These are phyloP conservation scores for Caenorhabditis wallacei DNA, from an alignment of 2,888 invertebrate genomes.

Conservation along the genomic window DNA sequence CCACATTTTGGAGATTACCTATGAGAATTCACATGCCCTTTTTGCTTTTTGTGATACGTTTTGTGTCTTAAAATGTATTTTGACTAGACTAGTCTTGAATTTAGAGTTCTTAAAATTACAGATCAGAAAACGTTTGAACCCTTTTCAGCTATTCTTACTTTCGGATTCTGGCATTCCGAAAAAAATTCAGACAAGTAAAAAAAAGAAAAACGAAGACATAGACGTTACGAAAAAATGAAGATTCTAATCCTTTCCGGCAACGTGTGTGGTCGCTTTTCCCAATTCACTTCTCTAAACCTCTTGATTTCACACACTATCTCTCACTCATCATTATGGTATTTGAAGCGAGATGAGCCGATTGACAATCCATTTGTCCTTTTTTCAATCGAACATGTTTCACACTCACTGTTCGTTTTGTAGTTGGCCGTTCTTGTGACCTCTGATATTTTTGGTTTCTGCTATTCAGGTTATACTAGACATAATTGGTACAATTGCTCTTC, in stretches of 20 bases:
- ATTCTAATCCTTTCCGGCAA: constrained; percentile 55
- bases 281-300: constrained; percentile 26
- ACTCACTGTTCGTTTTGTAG: not conserved
- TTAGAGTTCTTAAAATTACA: not conserved
- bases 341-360: constrained; percentile 64
- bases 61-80: not conserved
- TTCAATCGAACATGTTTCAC: constrained; percentile 44
- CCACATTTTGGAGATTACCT: constrained; percentile 22
- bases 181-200: not conserved
- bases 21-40: constrained; percentile 16
- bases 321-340: constrained; percentile 62
- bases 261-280: constrained; percentile 62
- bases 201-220: not conserved
- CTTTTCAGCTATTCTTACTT: too few relatives aligned
- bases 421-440: too few relatives aligned
- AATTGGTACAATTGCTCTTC: too few relatives aligned
- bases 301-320: not conserved
- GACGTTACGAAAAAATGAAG: not conserved
- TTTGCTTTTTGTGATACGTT: not conserved
- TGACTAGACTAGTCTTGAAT: constrained; percentile 1
- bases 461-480: too few relatives aligned
- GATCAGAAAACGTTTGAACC: not conserved
- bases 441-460: too few relatives aligned
- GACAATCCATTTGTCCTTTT: constrained; percentile 62
- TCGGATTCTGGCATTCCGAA: not conserved